A percentile compares a stretch with the other conserved stretches of the same genome.
phyloP scores from a whole-genome alignment of 2,113 vertebrate species.

The Reinhardtius hippoglossoides region DNA sequence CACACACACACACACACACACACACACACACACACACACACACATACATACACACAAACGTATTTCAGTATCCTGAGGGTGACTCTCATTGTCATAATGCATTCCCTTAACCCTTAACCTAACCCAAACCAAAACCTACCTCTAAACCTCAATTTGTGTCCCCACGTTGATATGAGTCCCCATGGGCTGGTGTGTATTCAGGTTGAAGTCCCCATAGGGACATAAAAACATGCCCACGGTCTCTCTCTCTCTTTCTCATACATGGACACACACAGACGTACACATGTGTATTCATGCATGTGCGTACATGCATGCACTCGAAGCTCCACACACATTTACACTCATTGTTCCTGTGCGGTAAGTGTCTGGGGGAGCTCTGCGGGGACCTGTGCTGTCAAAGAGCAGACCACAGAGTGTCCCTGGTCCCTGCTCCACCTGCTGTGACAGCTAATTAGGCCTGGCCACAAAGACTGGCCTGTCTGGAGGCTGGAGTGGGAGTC shows the following conservation, averaged over 20 bases:
- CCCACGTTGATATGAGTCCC: neutral
- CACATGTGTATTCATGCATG: neutral
- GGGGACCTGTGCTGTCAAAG: constrained; percentile 66
- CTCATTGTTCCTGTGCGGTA: constrained; percentile 29
- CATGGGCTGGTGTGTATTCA: neutral
- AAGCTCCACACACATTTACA: neutral
- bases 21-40: constrained; percentile 3
- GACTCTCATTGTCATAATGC: neutral
- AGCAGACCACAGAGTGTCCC: neutral
- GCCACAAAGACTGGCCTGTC: constrained; percentile 67
- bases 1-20: constrained; percentile 21
- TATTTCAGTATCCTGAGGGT: neutral
- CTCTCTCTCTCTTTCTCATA: neutral
- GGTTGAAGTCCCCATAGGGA: neutral
- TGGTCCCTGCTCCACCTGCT: constrained; percentile 74
- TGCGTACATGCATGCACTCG: neutral
- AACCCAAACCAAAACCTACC: neutral
- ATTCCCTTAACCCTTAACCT: neutral
- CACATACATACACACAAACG: constrained; percentile 4
- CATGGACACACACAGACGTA: neutral
- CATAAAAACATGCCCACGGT: neutral
- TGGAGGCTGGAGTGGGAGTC: constrained; percentile 71
- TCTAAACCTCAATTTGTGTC: neutral
- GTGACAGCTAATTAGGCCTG: constrained; percentile 82
- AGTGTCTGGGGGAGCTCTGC: constrained; percentile 52